Percentiles rank a stretch among this genome's conserved stretches.
These are phyloP conservation scores for Ormyrus thymus DNA, from an alignment of 2,888 invertebrate species.

Conservation along the genomic window DNA sequence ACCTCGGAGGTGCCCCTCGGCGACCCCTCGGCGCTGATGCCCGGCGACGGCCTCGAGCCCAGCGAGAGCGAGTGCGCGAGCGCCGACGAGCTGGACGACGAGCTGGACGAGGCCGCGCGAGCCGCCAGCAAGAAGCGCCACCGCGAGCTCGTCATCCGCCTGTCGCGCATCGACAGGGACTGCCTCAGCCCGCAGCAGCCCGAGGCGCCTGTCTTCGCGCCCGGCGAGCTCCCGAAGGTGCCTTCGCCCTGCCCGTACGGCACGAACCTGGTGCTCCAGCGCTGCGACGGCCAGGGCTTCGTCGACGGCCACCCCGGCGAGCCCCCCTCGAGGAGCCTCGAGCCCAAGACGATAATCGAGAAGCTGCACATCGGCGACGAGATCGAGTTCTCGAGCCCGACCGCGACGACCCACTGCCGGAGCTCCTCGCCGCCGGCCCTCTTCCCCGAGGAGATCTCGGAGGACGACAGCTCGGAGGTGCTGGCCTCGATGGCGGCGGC, in stretches of 20 bases:
- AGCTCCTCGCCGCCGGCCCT: neutral
- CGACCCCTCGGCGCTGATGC: neutral
- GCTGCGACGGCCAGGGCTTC: slow-evolving; percentile 15
- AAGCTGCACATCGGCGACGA: slow-evolving; percentile 57
- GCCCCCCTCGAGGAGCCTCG: neutral
- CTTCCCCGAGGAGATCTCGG: slow-evolving; percentile 57
- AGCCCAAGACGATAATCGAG: slow-evolving; percentile 38
- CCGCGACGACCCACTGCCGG: slow-evolving; percentile 23
- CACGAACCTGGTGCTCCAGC: slow-evolving; percentile 20
- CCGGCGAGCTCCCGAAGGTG: neutral
- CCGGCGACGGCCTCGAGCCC: neutral
- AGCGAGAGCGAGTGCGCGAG: neutral
- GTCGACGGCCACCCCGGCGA: slow-evolving; percentile 14
- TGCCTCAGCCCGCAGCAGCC: neutral
- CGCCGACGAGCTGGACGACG: neutral
- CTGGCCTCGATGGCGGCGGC: slow-evolving; percentile 58
- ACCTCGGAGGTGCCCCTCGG: slow-evolving; percentile 61
- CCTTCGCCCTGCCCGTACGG: slow-evolving; percentile 18
- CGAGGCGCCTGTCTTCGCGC: neutral
- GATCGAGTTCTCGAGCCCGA: slow-evolving; percentile 46
- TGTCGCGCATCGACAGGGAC: slow-evolving; percentile 63
- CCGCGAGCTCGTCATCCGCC: slow-evolving; percentile 60
- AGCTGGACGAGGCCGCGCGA: too few relatives aligned
- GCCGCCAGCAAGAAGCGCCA: neutral
- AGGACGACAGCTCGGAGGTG: slow-evolving; percentile 68